Evolutionary conservation across 2,113 vertebrate genomes (phyloP).

Genomic region (Eptatretus burgeri): DNA sequence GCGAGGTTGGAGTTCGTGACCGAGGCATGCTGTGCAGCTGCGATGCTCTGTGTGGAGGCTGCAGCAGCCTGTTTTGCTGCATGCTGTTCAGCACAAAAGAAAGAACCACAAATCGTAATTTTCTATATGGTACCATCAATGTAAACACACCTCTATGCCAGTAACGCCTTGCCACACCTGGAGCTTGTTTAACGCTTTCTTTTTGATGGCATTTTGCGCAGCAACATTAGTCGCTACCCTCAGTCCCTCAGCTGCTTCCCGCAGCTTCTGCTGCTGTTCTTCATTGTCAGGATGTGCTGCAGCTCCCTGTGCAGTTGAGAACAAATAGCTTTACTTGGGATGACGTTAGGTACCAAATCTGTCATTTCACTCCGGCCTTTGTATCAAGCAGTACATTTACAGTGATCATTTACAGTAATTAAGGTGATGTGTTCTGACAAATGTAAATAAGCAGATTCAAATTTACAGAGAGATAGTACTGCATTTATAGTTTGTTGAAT

Average conservation of each 20-base stretch:
- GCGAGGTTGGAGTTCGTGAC: constrained; percentile 69
- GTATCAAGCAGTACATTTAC: too few relatives aligned
- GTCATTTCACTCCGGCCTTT: too few relatives aligned
- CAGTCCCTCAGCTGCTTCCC: constrained; percentile 74
- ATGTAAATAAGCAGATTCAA: too few relatives aligned
- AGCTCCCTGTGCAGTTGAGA: constrained; percentile 31
- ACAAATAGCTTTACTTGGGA: not conserved
- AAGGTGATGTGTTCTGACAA: too few relatives aligned
- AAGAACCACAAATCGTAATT: too few relatives aligned
- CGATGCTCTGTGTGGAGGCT: constrained; percentile 81
- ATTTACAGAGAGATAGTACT: too few relatives aligned
- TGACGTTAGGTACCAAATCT: not conserved
- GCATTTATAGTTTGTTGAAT: too few relatives aligned
- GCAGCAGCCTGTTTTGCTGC: constrained; percentile 88
- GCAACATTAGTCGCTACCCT: constrained; percentile 82
- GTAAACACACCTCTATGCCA: too few relatives aligned
- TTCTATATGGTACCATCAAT: too few relatives aligned
- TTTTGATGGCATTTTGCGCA: constrained; percentile 92
- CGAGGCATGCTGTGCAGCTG: constrained; percentile 80
- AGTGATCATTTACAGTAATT: too few relatives aligned
- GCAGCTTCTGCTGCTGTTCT: constrained; percentile 69
- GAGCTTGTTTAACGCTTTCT: constrained; percentile 72
- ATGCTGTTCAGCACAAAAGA: constrained; percentile 20
- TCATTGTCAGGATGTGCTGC: constrained; percentile 88
- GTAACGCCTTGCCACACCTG: constrained; percentile 27